phyloP scores from a whole-genome alignment of 2,888 invertebrate species.

The Synergus laeviventris region DNA sequence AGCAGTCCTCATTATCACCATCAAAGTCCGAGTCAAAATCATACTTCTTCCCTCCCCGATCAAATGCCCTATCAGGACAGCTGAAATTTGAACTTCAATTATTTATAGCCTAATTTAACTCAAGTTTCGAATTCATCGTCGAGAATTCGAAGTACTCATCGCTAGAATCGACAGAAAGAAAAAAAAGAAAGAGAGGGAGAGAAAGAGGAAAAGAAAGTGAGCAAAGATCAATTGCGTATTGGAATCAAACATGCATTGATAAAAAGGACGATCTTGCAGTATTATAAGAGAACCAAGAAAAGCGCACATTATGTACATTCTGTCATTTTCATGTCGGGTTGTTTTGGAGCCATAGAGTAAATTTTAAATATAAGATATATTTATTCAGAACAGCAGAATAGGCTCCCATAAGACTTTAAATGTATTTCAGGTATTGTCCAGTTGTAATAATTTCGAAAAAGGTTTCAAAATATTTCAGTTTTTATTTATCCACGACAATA shows the following conservation, averaged over 20 bases:
- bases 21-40: slow-evolving; percentile 74
- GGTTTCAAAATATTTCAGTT: not conserved
- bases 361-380: slow-evolving; percentile 32
- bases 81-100: slow-evolving; percentile 75
- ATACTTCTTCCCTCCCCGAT: slow-evolving; percentile 73
- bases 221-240: slow-evolving; percentile 30
- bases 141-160: slow-evolving; percentile 17
- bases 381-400: slow-evolving; percentile 19
- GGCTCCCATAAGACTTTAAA: slow-evolving; percentile 21
- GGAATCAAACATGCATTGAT: slow-evolving; percentile 42
- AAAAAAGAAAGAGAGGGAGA: slow-evolving; percentile 44
- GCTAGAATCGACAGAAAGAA: slow-evolving; percentile 35
- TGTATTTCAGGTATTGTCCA: slow-evolving; percentile 2
- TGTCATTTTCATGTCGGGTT: slow-evolving; percentile 44
- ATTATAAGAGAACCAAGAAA: slow-evolving; percentile 68
- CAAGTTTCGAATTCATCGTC: slow-evolving; percentile 51
- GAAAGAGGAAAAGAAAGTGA: slow-evolving; percentile 47
- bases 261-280: slow-evolving; percentile 65
- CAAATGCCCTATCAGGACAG: slow-evolving; percentile 76
- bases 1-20: slow-evolving; percentile 73
- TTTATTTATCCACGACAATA: not conserved
- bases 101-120: slow-evolving; percentile 55
- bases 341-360: slow-evolving; percentile 34
- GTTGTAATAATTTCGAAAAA: not conserved
- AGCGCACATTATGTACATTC: slow-evolving; percentile 54